Evolutionary conservation across 2,113 vertebrate species (phyloP).

Genomic region (Callorhinus ursinus): DNA sequence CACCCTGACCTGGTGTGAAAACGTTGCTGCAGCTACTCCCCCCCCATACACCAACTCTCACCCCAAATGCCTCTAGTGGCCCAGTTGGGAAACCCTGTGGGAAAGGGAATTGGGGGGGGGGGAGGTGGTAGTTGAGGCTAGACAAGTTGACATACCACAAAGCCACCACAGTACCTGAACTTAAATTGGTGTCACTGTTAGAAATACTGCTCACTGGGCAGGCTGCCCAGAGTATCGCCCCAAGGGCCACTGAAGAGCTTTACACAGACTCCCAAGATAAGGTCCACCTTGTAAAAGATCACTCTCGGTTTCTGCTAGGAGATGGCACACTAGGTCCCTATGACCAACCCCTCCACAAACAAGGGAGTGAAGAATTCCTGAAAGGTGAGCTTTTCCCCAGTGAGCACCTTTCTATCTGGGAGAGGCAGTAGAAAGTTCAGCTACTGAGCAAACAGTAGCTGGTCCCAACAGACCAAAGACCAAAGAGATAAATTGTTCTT

Average conservation of each 20-base stretch:
- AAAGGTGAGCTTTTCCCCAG: not conserved
- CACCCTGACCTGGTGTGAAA: not conserved
- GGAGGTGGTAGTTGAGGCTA: not conserved
- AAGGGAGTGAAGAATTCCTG: not conserved
- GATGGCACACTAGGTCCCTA: not conserved
- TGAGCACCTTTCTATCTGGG: not conserved
- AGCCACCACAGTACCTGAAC: not conserved
- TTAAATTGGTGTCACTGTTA: not conserved
- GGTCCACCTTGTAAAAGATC: not conserved
- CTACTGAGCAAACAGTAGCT: not conserved
- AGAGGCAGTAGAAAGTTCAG: not conserved
- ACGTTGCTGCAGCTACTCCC: fast-evolving
- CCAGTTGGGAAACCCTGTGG: not conserved
- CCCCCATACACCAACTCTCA: not conserved
- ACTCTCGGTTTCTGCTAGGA: not conserved
- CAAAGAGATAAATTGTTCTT: not conserved
- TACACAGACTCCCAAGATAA: too few species aligned
- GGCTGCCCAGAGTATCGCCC: fast-evolving
- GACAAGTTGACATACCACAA: not conserved
- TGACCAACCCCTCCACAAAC: not conserved
- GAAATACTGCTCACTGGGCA: not conserved
- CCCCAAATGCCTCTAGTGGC: not conserved
- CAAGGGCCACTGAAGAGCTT: not conserved
- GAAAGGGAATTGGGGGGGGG: not conserved
- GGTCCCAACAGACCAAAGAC: not conserved